A percentile compares a stretch with the other conserved stretches of the same genome.
Evolutionary conservation across 1,140 invertebrate species (phyloP).

Genomic region (Tribolium madens): DNA sequence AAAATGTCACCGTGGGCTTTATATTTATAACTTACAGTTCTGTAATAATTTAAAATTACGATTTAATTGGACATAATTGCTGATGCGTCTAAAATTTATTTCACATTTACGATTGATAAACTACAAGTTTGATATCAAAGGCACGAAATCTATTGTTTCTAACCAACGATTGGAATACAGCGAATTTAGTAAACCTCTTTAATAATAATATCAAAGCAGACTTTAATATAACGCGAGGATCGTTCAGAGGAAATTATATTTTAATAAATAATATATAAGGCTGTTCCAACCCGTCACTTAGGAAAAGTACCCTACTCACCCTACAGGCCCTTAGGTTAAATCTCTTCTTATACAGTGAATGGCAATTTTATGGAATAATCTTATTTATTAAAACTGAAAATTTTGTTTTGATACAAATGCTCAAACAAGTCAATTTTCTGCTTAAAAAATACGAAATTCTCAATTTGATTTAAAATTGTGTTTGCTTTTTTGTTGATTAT

Average conservation of each 20-base stretch:
- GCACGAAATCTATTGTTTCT: not conserved
- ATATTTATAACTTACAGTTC: not conserved
- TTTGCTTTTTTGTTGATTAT: no score
- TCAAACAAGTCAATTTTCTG: no score
- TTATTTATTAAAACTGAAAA: no score
- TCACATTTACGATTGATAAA: not conserved
- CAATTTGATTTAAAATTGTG: no score
- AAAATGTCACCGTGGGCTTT: constrained; percentile 9
- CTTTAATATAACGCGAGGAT: not conserved
- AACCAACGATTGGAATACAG: not conserved
- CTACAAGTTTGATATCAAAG: not conserved
- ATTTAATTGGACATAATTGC: constrained; percentile 9
- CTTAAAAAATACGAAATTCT: no score
- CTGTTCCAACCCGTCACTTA: no score
- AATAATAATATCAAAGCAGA: not conserved
- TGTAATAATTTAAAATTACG: constrained; percentile 22
- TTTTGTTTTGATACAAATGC: no score
- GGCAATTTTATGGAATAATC: no score
- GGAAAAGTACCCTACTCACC: no score
- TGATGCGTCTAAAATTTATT: constrained; percentile 4
- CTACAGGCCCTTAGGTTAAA: no score
- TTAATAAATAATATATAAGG: not conserved
- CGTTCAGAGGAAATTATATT: not conserved
- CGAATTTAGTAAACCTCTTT: not conserved
- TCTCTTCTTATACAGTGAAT: no score